Evolutionary conservation across 1,140 invertebrate genomes (phyloP).

Genomic region (Stenopsyche tienmushanensis): DNA sequence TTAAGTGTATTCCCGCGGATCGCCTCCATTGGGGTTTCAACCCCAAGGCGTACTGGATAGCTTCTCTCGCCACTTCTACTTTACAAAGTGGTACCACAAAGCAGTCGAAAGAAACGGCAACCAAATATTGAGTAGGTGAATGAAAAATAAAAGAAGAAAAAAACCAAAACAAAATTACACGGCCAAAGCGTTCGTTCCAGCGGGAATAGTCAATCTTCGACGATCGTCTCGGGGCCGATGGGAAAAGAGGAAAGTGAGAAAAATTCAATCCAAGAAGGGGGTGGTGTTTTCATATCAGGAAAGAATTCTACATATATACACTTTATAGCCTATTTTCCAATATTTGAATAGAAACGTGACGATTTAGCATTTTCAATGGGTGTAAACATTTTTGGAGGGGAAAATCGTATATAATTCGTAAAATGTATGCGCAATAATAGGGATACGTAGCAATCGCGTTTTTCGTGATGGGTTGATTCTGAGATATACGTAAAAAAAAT

Average conservation of each 20-base stretch:
- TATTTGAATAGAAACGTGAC: constrained; percentile 17
- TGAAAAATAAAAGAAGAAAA: too few relatives aligned
- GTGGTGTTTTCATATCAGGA: neutral
- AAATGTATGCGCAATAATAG: neutral
- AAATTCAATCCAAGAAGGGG: constrained; percentile 18
- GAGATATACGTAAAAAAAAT: too few relatives aligned
- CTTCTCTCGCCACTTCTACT: too few relatives aligned
- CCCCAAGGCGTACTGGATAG: too few relatives aligned
- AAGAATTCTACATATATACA: neutral
- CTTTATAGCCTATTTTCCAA: constrained; percentile 3
- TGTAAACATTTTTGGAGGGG: neutral
- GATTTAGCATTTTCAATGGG: constrained; percentile 13
- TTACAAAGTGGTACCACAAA: too few relatives aligned
- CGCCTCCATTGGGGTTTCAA: too few relatives aligned
- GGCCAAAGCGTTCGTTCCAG: neutral
- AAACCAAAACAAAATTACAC: too few relatives aligned
- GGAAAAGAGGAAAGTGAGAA: constrained; percentile 7
- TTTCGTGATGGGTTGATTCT: too few relatives aligned
- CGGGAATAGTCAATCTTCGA: constrained; percentile 26
- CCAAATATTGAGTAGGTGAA: too few relatives aligned
- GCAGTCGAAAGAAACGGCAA: too few relatives aligned
- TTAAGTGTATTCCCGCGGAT: too few relatives aligned
- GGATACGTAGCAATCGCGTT: too few relatives aligned
- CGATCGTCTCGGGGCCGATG: constrained; percentile 2
- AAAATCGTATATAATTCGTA: neutral